phyloP scores from a whole-genome alignment of 2,888 invertebrate genomes.

The Sarcophaga variegata region DNA sequence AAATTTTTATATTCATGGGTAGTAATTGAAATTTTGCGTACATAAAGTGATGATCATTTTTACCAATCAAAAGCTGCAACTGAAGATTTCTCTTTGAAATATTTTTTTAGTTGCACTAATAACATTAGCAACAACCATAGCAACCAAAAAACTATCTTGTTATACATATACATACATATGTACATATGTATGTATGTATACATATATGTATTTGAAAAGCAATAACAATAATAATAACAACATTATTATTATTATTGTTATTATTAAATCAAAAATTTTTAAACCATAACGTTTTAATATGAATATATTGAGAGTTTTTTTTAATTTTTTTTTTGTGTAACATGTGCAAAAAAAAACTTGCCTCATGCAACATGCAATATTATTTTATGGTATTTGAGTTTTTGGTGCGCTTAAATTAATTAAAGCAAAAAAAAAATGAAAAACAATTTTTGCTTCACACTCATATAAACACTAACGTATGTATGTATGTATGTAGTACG shows the following conservation, averaged over 20 bases:
- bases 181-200: not conserved
- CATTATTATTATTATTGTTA: constrained; percentile 14
- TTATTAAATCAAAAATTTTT: constrained; percentile 50
- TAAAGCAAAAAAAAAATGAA: constrained; percentile 14
- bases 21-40: too few relatives aligned
- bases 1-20: too few relatives aligned
- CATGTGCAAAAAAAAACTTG: not conserved
- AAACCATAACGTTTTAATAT: constrained; percentile 53
- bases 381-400: constrained; percentile 61
- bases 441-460: not conserved
- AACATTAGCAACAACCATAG: too few relatives aligned
- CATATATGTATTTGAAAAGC: not conserved
- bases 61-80: not conserved
- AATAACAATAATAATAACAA: not conserved
- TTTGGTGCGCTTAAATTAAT: constrained; percentile 34
- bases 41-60: too few relatives aligned
- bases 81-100: not conserved
- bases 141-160: too few relatives aligned
- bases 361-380: constrained; percentile 65
- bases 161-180: not conserved
- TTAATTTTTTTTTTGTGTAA: not conserved
- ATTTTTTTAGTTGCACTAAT: constrained; percentile 14
- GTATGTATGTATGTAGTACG: not conserved
- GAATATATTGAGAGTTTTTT: not conserved
- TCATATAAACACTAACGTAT: not conserved